These are phyloP conservation scores for Phortica magna DNA, from an alignment of 2,888 invertebrate genomes.

Conservation along the genomic window DNA sequence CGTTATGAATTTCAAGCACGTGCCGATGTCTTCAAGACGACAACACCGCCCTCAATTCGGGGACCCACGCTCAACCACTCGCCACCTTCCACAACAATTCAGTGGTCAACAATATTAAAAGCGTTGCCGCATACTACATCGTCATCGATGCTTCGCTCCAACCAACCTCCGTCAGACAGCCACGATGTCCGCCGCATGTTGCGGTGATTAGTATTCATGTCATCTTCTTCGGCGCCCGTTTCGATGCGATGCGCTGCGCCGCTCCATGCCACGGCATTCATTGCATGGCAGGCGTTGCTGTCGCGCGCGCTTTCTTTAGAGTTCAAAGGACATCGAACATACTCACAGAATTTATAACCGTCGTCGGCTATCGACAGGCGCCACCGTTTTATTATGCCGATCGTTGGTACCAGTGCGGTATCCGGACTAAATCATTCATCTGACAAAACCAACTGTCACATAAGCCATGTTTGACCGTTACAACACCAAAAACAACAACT, in stretches of 20 bases:
- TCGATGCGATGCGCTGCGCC: slow-evolving; percentile 48
- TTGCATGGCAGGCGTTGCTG: not conserved
- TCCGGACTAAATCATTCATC: too few species aligned
- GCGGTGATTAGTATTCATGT: slow-evolving; percentile 30
- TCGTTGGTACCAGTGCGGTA: too few species aligned
- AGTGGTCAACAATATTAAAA: slow-evolving; percentile 14
- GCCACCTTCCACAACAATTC: not conserved
- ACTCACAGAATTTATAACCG: slow-evolving; percentile 21
- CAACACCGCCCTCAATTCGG: not conserved
- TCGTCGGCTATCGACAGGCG: not conserved
- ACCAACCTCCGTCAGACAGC: not conserved
- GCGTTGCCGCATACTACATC: not conserved
- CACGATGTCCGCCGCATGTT: not conserved
- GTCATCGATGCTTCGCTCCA: not conserved
- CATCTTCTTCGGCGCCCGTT: slow-evolving; percentile 29
- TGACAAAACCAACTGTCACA: too few species aligned
- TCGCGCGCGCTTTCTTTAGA: not conserved
- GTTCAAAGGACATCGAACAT: slow-evolving; percentile 23
- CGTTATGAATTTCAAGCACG: slow-evolving; percentile 17
- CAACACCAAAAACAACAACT: too few species aligned
- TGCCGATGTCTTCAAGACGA: not conserved
- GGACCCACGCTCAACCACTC: not conserved
- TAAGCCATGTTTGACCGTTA: too few species aligned
- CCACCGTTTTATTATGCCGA: not conserved
- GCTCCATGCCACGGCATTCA: not conserved